phyloP scores from a whole-genome alignment of 2,113 vertebrate genomes.

The Cyanistes caeruleus region DNA sequence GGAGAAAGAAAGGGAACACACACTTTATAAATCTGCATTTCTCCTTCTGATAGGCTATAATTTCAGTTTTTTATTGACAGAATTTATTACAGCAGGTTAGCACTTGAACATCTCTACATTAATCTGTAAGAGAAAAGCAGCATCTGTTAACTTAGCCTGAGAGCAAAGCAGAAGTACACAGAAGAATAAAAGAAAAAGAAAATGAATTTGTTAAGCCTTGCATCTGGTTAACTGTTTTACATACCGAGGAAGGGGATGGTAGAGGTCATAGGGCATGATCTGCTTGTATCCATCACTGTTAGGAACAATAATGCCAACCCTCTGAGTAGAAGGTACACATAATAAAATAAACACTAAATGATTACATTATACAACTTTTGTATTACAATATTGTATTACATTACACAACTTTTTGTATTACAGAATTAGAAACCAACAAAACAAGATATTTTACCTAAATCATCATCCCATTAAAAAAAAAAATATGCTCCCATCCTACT shows the following conservation, averaged over 20 bases:
- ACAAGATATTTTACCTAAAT: not conserved
- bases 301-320: constrained; percentile 85
- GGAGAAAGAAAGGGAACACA: not conserved
- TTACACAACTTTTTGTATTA: constrained; percentile 55
- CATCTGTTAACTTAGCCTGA: constrained; percentile 11
- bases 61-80: not conserved
- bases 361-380: constrained; percentile 72
- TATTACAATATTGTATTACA: constrained; percentile 67
- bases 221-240: constrained; percentile 73
- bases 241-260: constrained; percentile 96
- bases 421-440: constrained; percentile 32
- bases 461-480: not conserved
- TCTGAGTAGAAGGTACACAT: constrained; percentile 85
- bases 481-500: not conserved
- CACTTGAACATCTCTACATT: not conserved
- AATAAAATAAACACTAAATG: constrained; percentile 83
- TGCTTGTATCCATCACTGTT: constrained; percentile 98
- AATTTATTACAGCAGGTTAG: constrained; percentile 17
- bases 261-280: constrained; percentile 99
- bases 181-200: not conserved
- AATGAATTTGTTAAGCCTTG: constrained; percentile 56
- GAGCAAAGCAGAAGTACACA: constrained; percentile 18
- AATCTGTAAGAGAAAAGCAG: not conserved
- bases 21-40: not conserved
- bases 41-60: not conserved